phyloP scores from a whole-genome alignment of 2,888 invertebrate genomes.

The Eumacrocentrus americanus region DNA sequence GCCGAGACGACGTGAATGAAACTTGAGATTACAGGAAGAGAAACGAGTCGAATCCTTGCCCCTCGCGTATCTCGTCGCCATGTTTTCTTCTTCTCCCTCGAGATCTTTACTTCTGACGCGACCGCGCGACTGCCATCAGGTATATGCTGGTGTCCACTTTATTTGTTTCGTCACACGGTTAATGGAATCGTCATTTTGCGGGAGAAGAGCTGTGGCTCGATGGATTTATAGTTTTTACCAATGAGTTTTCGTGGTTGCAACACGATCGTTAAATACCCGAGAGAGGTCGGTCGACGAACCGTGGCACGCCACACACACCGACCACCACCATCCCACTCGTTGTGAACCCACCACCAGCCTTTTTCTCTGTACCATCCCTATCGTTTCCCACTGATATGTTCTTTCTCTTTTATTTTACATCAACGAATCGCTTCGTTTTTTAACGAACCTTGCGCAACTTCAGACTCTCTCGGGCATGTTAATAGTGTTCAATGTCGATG shows the following conservation, averaged over 20 bases:
- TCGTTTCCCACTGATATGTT: neutral
- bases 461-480: too few species aligned
- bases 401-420: neutral
- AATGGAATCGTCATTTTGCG: slow-evolving; percentile 24
- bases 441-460: slow-evolving; percentile 16
- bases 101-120: slow-evolving; percentile 4
- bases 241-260: slow-evolving; percentile 16
- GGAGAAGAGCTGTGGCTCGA: slow-evolving; percentile 1
- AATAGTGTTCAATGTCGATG: too few species aligned
- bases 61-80: neutral
- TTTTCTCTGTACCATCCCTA: neutral
- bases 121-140: too few species aligned
- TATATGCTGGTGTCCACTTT: too few species aligned
- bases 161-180: too few species aligned
- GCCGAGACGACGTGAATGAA: slow-evolving; percentile 31
- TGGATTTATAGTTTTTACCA: slow-evolving; percentile 28
- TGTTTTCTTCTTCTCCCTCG: slow-evolving; percentile 2
- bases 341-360: neutral
- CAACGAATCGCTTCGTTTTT: slow-evolving; percentile 4
- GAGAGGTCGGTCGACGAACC: slow-evolving; percentile 24
- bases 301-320: slow-evolving; percentile 13
- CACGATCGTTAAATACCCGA: slow-evolving; percentile 19
- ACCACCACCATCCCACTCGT: slow-evolving; percentile 10
- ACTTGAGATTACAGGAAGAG: slow-evolving; percentile 31
- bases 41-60: slow-evolving; percentile 25